These are phyloP conservation scores for Gymnocheta viridis DNA, from an alignment of 2,888 invertebrate genomes.

Conservation along the genomic window DNA sequence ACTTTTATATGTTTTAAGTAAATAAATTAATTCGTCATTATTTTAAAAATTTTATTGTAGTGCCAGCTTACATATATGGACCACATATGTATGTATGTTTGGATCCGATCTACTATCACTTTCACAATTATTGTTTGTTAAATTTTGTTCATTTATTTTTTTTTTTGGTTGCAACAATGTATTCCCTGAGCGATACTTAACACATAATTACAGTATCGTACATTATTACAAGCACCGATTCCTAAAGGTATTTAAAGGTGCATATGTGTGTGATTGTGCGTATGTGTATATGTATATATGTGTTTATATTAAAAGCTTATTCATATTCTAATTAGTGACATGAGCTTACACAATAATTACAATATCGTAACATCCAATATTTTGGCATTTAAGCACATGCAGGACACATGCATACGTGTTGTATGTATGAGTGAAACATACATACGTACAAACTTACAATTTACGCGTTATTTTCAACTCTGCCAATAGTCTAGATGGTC, in stretches of 20 bases:
- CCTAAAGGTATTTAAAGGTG: not conserved
- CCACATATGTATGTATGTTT: not conserved
- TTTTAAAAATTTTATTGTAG: too few species aligned
- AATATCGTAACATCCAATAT: slow-evolving; percentile 33
- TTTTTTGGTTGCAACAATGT: not conserved
- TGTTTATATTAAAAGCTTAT: slow-evolving; percentile 41
- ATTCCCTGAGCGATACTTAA: slow-evolving; percentile 21
- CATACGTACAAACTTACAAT: not conserved
- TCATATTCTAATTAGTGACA: slow-evolving; percentile 64
- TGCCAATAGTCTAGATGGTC: slow-evolving; percentile 15
- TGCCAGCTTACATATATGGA: not conserved
- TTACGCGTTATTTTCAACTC: not conserved
- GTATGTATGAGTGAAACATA: too few species aligned
- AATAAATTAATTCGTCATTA: too few species aligned
- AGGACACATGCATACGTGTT: not conserved
- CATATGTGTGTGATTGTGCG: not conserved
- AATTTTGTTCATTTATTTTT: not conserved
- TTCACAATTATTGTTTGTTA: not conserved
- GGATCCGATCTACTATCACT: not conserved
- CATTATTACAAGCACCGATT: not conserved
- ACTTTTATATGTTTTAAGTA: too few species aligned
- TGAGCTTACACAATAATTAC: slow-evolving; percentile 66
- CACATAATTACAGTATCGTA: slow-evolving; percentile 42
- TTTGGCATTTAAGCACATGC: not conserved
- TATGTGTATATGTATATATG: not conserved